These are phyloP conservation scores for Conomelus anceps DNA, from an alignment of 2,888 invertebrate species.

Conservation along the genomic window DNA sequence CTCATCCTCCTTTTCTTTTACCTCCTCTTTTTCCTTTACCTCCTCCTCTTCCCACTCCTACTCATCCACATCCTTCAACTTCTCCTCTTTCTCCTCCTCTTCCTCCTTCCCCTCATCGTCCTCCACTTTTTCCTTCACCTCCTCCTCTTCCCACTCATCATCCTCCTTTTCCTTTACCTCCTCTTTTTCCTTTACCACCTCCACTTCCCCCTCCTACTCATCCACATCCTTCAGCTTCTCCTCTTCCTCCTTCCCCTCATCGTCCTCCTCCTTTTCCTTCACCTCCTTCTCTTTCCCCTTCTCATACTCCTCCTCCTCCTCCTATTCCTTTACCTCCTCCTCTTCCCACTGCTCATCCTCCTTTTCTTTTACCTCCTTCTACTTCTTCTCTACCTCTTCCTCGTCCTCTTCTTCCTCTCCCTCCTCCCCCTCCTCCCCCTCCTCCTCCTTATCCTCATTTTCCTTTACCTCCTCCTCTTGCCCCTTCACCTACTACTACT, in stretches of 20 bases:
- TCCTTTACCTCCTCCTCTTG: neutral
- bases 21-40: neutral
- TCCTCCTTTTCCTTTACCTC: too few species aligned
- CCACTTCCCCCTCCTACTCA: too few species aligned
- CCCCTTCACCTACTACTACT: too few species aligned
- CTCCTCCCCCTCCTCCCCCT: neutral
- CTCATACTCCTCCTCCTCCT: too few species aligned
- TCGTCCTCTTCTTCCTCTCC: neutral
- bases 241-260: too few species aligned
- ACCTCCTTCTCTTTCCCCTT: too few species aligned
- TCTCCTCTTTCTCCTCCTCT: neutral
- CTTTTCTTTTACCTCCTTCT: neutral
- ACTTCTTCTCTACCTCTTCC: neutral
- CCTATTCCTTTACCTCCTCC: neutral
- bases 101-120: too few species aligned
- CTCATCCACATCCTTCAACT: neutral
- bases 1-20: neutral
- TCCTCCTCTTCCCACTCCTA: neutral
- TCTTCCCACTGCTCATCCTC: neutral
- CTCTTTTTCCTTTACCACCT: too few species aligned
- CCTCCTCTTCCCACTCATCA: too few species aligned
- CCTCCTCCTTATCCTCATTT: neutral
- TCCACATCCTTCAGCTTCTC: too few species aligned
- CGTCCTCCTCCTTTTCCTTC: too few species aligned
- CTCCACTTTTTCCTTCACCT: neutral